A percentile compares a stretch with the other conserved stretches of the same genome.
phyloP scores from a whole-genome alignment of 2,797 vertebrate genomes.

The Phoebastria nigripes region DNA sequence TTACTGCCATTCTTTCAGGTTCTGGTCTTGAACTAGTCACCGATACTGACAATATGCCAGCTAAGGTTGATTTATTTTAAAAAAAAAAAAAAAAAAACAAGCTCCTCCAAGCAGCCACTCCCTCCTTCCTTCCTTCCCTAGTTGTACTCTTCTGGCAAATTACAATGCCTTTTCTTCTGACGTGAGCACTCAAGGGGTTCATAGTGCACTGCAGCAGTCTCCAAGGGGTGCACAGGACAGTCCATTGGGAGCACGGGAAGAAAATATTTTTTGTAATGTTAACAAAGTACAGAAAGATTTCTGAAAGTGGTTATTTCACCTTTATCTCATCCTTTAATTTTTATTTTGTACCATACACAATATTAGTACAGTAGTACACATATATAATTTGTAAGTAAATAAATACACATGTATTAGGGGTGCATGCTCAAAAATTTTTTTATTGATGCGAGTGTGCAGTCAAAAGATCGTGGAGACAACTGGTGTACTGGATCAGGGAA shows the following conservation, averaged over 20 bases:
- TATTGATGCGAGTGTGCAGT: accelerated
- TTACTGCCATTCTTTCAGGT: neutral
- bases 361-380: neutral
- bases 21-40: neutral
- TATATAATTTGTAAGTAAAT: neutral
- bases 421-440: accelerated
- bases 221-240: neutral
- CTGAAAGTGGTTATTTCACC: neutral
- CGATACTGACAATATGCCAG: neutral
- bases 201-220: neutral
- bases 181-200: neutral
- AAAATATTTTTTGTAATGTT: neutral
- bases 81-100: neutral
- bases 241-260: accelerated
- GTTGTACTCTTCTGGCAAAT: neutral
- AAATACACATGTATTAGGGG: accelerated
- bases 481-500: neutral
- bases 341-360: neutral
- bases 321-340: neutral
- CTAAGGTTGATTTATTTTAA: neutral
- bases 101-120: neutral
- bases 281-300: neutral
- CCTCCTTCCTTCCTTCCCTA: neutral
- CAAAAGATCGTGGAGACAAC: neutral
- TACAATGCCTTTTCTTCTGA: neutral